Percentiles rank a stretch among this genome's conserved stretches.
phyloP scores from a whole-genome alignment of 37 sponge, comb jelly and placozoan genomes.

The Aplysina aerophoba region DNA sequence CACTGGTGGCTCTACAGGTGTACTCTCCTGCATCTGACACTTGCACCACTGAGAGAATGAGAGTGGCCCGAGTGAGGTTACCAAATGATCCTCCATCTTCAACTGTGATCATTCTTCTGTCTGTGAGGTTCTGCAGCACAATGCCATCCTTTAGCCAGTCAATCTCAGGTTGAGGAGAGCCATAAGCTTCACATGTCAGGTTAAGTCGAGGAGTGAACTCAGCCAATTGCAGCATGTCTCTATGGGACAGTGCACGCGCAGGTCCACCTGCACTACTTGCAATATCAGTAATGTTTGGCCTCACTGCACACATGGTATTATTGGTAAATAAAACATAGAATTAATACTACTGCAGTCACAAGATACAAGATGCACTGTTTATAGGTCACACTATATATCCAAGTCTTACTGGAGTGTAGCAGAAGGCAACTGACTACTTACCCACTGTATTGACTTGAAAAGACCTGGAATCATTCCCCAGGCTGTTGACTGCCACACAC shows the following conservation, averaged over 20 bases:
- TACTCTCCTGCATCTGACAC: slow-evolving; percentile 12
- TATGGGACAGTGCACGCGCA: not conserved
- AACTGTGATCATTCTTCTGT: not conserved
- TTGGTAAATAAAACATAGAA: not conserved
- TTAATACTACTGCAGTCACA: not conserved
- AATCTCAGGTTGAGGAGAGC: not conserved
- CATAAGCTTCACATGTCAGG: not conserved
- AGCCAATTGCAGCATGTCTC: not conserved
- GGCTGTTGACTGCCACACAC: not conserved
- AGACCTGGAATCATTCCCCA: not conserved
- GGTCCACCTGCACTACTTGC: not conserved
- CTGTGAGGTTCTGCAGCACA: not conserved
- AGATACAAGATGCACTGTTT: too few relatives aligned
- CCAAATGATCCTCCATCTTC: not conserved
- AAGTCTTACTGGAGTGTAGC: too few relatives aligned
- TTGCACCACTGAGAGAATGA: not conserved
- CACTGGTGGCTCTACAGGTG: slow-evolving; percentile 22
- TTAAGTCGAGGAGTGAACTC: not conserved
- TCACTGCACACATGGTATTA: not conserved
- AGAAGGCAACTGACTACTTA: not conserved
- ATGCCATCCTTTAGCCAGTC: slow-evolving; percentile 5
- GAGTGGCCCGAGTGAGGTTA: not conserved
- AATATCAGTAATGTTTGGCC: slow-evolving; percentile 4
- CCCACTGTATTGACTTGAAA: not conserved
- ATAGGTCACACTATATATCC: too few relatives aligned